These are phyloP conservation scores for Clarias batrachus DNA, from an alignment of 2,113 vertebrate species.

Conservation along the genomic window DNA sequence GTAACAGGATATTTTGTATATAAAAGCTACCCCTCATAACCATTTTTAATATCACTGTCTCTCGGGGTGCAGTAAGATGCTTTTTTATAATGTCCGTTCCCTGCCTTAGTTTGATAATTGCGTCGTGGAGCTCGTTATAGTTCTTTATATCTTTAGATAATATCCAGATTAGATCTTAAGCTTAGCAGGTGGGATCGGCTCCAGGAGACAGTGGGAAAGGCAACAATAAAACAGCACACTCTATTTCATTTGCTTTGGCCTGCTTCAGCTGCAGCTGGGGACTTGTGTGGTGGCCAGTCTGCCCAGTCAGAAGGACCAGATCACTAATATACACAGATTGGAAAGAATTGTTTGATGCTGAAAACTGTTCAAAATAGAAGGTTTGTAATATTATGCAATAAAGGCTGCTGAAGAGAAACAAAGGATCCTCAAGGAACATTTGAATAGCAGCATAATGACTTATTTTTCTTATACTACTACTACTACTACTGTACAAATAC, in stretches of 20 bases:
- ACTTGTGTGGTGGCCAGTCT: background rate
- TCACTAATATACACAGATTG: background rate
- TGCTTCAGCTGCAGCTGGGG: conserved; percentile 9
- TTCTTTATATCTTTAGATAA: background rate
- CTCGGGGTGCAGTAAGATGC: background rate
- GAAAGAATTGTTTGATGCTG: background rate
- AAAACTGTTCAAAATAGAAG: background rate
- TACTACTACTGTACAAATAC: too few relatives aligned
- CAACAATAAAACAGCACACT: background rate
- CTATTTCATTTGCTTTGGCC: conserved; percentile 8
- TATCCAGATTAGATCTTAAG: background rate
- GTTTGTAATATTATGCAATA: background rate
- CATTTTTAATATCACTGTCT: background rate
- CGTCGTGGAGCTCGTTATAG: background rate
- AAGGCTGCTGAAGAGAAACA: background rate
- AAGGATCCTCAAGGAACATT: background rate
- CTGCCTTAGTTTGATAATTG: background rate
- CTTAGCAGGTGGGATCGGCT: background rate
- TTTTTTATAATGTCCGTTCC: background rate
- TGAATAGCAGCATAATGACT: background rate
- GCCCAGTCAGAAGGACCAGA: background rate
- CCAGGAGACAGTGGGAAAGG: conserved; percentile 11
- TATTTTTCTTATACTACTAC: background rate
- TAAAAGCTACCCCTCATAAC: background rate
- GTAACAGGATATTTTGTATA: background rate